Conservation (phyloP, 2,113 vertebrate species). For the Syngnathus floridae region DNA sequence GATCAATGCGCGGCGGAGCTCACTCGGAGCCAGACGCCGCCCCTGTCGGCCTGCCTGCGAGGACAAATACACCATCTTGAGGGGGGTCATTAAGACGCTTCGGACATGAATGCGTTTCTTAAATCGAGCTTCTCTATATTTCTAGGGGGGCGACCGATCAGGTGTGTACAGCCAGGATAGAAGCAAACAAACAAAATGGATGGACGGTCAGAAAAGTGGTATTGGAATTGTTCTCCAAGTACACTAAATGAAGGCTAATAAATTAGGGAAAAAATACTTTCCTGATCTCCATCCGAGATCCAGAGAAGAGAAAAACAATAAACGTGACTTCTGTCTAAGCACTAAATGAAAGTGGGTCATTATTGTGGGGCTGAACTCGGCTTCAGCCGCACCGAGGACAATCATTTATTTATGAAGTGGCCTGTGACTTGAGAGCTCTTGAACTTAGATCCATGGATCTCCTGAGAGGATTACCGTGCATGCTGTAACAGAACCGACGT, state of each 20-base stretch:
- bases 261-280: not conserved
- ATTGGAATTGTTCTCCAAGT: not conserved
- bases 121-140: conserved; percentile 68
- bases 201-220: conserved; percentile 30
- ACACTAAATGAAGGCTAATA: not conserved
- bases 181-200: conserved; percentile 50
- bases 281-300: not conserved
- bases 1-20: conserved; percentile 73
- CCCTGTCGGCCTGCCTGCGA: conserved; percentile 56
- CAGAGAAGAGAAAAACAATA: not conserved
- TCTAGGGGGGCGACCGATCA: conserved; percentile 52
- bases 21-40: conserved; percentile 51
- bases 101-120: conserved; percentile 64
- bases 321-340: not conserved
- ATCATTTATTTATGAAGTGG: conserved; percentile 60
- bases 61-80: conserved; percentile 71
- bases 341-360: conserved; percentile 23
- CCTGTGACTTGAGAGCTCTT: conserved; percentile 44
- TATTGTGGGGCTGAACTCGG: conserved; percentile 38
- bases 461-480: conserved; percentile 34
- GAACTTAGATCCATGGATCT: conserved; percentile 35
- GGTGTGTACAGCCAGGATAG: conserved; percentile 40
- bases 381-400: conserved; percentile 28
- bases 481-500: conserved; percentile 32
- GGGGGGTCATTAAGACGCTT: conserved; percentile 69